A percentile compares a stretch with the other conserved stretches of the same genome.
Conservation (phyloP, 2,888 invertebrate species). For the Zygogramma bicolorata region DNA sequence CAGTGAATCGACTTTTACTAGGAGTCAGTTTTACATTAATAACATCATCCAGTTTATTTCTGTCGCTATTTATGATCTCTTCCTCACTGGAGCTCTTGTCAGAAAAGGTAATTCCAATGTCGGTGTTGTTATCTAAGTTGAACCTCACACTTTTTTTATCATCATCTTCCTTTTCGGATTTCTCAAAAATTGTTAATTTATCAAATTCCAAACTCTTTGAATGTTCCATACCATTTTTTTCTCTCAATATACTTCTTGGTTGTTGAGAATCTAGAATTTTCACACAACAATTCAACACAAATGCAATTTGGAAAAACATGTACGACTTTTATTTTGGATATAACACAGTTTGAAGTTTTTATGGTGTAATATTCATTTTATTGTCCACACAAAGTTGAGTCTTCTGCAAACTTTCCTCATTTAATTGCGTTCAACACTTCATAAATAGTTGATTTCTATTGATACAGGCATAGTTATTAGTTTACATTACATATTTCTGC, state of each 20-base stretch:
- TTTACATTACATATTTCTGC: too few species aligned
- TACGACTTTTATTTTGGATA: neutral
- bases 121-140: constrained; percentile 69
- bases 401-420: too few species aligned
- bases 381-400: too few species aligned
- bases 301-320: neutral
- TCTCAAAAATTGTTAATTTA: constrained; percentile 52
- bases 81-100: constrained; percentile 62
- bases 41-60: constrained; percentile 53
- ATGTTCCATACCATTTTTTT: constrained; percentile 67
- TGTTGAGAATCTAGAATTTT: constrained; percentile 39
- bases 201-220: constrained; percentile 61
- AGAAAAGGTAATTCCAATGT: constrained; percentile 64
- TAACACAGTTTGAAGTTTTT: too few species aligned
- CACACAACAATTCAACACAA: neutral
- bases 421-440: too few species aligned
- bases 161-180: constrained; percentile 73
- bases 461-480: too few species aligned
- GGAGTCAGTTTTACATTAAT: constrained; percentile 57
- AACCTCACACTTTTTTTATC: constrained; percentile 83
- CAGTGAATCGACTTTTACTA: constrained; percentile 57
- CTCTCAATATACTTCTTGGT: constrained; percentile 75
- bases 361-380: too few species aligned
- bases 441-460: too few species aligned
- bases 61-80: constrained; percentile 51